Base-by-base conservation (phyloP, 2,888 invertebrate species). In the Drosophila setosimentum region DNA sequence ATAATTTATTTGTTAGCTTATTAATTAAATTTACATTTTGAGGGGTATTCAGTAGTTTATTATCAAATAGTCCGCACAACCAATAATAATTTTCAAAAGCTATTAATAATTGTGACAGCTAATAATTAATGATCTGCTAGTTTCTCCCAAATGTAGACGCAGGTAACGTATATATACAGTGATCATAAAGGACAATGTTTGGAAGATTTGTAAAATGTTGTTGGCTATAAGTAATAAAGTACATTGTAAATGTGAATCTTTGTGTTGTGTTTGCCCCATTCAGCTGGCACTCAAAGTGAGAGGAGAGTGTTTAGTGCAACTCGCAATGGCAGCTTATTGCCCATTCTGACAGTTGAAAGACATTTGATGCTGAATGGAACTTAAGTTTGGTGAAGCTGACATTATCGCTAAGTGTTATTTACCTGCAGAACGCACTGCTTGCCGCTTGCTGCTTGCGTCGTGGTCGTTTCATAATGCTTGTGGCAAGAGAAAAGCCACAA, bases 371-470 rank as follows among this genome's bases (percentile, higher is more conserved):
- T 78, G 76, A 75, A 78, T 68, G 76, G n/a, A 78, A 75, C 78
- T 78, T 59, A 67, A 74, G 71, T 61, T 75, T 70, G 32, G 29
- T n/a, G 27, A 10, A 58, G 62, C 76, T 69, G 78, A 65, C 67
- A 76, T 83, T 76, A 76, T 68, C 61, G 76, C 62, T 76, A 72
- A 83, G 70, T 76, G 76, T 80, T 85, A 85, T 76, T 85, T 78
- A 83, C 80, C 76, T 60, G 58, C 63, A 29, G 29, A 29, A n/a
- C 18, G 29, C 27, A 29, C 29, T n/a, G 29, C n/a, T 50, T 18
- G 49, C 29, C 8, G 45, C 21, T 45, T 40, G 55, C 49, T 45
- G 48, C 5, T 45, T 45, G 45, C 13, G 45, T 8, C 45, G 24
- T 45, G 24, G 45, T 37, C 57, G 64, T 72, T 49, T 30, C 72